phyloP scores from a whole-genome alignment of 2,888 invertebrate species.

The Thecocarcelia acutangulata region DNA sequence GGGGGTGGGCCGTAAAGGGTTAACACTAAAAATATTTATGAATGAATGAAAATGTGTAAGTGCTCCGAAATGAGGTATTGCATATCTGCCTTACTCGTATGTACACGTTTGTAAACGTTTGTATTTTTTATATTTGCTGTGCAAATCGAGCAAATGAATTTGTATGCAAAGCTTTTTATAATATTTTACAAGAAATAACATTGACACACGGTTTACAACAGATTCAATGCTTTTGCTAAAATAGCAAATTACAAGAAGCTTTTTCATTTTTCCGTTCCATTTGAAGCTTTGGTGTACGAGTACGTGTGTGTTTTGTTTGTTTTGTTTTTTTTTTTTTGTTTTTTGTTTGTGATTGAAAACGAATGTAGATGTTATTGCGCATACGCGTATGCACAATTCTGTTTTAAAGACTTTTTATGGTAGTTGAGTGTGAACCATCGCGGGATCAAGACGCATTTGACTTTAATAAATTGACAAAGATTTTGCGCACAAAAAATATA shows the following conservation, averaged over 20 bases:
- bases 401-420: slow-evolving; percentile 58
- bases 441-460: slow-evolving; percentile 66
- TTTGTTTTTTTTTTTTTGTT: slow-evolving; percentile 13
- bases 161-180: no score
- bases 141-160: no score
- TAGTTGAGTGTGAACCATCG: slow-evolving; percentile 69
- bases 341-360: slow-evolving; percentile 32
- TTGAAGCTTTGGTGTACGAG: slow-evolving; percentile 50
- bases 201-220: slow-evolving; percentile 19
- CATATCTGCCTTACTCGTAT: no score
- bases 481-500: slow-evolving; percentile 4
- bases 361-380: slow-evolving; percentile 50
- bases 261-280: slow-evolving; percentile 38
- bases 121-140: background rate
- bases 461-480: background rate
- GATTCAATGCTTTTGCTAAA: slow-evolving; percentile 38
- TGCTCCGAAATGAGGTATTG: slow-evolving; percentile 7
- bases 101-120: slow-evolving; percentile 41
- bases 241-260: slow-evolving; percentile 51
- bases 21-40: slow-evolving; percentile 29
- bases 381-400: slow-evolving; percentile 57
- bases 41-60: slow-evolving; percentile 42
- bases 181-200: background rate
- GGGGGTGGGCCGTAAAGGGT: background rate
- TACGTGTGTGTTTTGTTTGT: no score